phyloP scores from a whole-genome alignment of 2,113 vertebrate genomes.

The Pungitius pungitius region DNA sequence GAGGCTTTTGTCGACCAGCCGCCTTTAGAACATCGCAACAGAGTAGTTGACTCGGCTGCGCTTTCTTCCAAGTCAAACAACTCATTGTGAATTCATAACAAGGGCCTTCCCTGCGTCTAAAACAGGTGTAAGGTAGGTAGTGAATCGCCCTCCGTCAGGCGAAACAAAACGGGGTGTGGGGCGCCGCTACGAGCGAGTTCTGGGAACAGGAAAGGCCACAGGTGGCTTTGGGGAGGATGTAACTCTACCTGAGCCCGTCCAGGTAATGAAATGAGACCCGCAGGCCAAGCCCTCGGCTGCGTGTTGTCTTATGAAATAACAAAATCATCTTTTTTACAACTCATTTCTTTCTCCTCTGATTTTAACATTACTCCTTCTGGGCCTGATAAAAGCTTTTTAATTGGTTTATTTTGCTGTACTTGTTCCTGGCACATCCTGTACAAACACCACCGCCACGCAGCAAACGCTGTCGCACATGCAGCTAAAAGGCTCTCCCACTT shows the following conservation, averaged over 20 bases:
- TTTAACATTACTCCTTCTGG: slow-evolving; percentile 29
- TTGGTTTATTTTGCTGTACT: slow-evolving; percentile 34
- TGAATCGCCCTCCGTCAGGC: slow-evolving; percentile 57
- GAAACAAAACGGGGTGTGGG: slow-evolving; percentile 49
- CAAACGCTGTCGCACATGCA: slow-evolving; percentile 23
- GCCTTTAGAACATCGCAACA: slow-evolving; percentile 28
- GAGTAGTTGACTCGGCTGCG: slow-evolving; percentile 33
- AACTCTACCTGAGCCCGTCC: slow-evolving; percentile 67
- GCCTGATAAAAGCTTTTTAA: slow-evolving; percentile 52
- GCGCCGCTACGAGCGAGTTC: slow-evolving; percentile 7
- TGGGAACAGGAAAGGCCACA: slow-evolving; percentile 57
- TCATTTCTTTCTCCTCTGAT: slow-evolving; percentile 43
- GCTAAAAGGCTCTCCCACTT: slow-evolving; percentile 59
- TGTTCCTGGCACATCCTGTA: slow-evolving; percentile 64
- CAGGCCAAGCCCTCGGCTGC: slow-evolving; percentile 45
- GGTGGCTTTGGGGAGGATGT: slow-evolving; percentile 56
- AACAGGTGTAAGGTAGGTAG: slow-evolving; percentile 46
- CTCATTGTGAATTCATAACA: slow-evolving; percentile 23
- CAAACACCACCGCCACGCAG: slow-evolving; percentile 39
- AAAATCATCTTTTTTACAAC: slow-evolving; percentile 38
- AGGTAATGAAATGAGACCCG: slow-evolving; percentile 69
- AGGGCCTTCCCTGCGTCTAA: slow-evolving; percentile 1
- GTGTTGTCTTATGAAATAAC: slow-evolving; percentile 48
- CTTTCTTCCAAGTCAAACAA: too few species aligned
- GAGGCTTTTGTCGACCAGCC: slow-evolving; percentile 47